Evolutionary conservation across 2,888 invertebrate genomes (phyloP).

Genomic region (Phortica magna): DNA sequence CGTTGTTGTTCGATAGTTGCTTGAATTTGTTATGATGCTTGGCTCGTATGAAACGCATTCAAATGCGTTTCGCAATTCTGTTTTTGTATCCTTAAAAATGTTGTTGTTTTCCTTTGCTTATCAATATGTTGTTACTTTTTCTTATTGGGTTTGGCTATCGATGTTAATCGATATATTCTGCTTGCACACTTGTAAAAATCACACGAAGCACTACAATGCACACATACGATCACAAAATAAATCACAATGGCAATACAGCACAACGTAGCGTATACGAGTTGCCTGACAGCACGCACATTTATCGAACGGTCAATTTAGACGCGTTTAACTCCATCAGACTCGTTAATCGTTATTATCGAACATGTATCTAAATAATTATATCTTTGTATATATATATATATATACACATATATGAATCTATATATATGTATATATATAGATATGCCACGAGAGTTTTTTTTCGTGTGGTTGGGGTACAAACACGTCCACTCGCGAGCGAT

Average conservation of each 20-base stretch:
- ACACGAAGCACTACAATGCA: neutral
- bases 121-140: neutral
- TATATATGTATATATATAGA: constrained; percentile 38
- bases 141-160: neutral
- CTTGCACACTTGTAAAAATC: constrained; percentile 8
- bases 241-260: neutral
- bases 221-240: constrained; percentile 4
- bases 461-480: constrained; percentile 33
- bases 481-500: constrained; percentile 73
- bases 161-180: neutral
- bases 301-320: neutral
- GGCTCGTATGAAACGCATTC: constrained; percentile 28
- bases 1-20: neutral
- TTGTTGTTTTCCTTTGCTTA: no score
- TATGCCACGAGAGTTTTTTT: constrained; percentile 14
- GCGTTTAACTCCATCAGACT: neutral
- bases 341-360: neutral
- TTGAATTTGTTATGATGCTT: constrained; percentile 19
- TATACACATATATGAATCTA: constrained; percentile 36
- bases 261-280: no score
- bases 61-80: neutral
- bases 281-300: neutral
- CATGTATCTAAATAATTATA: constrained; percentile 26
- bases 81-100: neutral
- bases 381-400: constrained; percentile 24